Evolutionary conservation across 2,797 vertebrate species (phyloP), one percentile per base, ranked within the genome.

Genomic region (Gymnoscopelus microlampas): DNA sequence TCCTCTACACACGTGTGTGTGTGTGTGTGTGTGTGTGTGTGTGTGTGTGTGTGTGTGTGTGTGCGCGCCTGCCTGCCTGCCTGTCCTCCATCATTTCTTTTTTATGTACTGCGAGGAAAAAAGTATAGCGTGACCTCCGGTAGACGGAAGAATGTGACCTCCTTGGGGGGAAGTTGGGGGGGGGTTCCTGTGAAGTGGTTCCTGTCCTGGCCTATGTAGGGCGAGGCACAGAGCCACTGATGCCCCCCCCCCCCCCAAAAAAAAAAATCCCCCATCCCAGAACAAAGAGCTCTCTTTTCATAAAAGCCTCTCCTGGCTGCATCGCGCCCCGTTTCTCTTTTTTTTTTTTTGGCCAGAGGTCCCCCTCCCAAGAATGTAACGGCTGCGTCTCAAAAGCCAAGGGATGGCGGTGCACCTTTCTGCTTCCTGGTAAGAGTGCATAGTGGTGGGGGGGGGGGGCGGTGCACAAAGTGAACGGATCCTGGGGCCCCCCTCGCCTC

Each of bases 261-360:
- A 15, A 19, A 19, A 19, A 19, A 1, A 1, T 19, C 56, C 26
- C 26, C 66, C 49, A 73, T 10, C 39, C 39, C 39, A 44, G 39
- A 61, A 84, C 77, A 85, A 85, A 83, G 77, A 70, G 66, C 66
- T 8, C 62, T 67, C 65, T 88, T 78, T 47, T 64, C 56, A 51
- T 24, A 11, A 58, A 50, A 57, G 56, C 54, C 65, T 74, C 67
- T 13, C 57, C 58, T 54, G 65, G 2, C 54, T 23, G 32, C 60
- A 50, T 64, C 35, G 51, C 66, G 39, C 39, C 39, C 39, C 39
- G 8, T 29, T 8, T 44, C n/a, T n/a, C n/a, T 19, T 1, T 19
- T 19, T 19, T 19, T 19, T 44, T 29, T 23, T 70, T 53, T 61
- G 66, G 59, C 68, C 70, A 71, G 64, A 71, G 68, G 68, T 66